Evolutionary conservation across 2,888 invertebrate species (phyloP).

Genomic region (Galeruca laticollis): DNA sequence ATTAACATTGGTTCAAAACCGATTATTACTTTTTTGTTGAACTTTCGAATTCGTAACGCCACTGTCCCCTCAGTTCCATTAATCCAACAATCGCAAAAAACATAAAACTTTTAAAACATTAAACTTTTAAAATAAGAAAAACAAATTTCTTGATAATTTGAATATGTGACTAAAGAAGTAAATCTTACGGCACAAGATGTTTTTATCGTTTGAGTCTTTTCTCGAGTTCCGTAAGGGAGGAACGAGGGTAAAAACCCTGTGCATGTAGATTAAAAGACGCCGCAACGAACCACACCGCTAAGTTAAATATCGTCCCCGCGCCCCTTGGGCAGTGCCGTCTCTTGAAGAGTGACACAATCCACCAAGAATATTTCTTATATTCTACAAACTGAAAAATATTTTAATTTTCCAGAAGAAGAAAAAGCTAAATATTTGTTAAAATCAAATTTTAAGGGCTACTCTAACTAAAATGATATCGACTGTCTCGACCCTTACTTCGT

Average conservation of each 20-base stretch:
- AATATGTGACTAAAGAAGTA: constrained; percentile 68
- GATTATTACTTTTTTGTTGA: not conserved
- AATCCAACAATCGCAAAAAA: constrained; percentile 49
- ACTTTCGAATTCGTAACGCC: constrained; percentile 14
- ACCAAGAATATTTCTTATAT: too few relatives aligned
- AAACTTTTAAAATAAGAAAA: constrained; percentile 66
- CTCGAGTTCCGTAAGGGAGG: constrained; percentile 62
- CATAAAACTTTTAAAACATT: constrained; percentile 59
- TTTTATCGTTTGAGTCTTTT: constrained; percentile 66
- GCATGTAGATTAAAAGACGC: constrained; percentile 68
- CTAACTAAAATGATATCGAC: too few relatives aligned
- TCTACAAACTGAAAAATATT: too few relatives aligned
- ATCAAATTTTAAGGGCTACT: too few relatives aligned
- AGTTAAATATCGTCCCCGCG: constrained; percentile 66
- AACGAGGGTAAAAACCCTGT: constrained; percentile 65
- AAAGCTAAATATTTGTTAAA: too few relatives aligned
- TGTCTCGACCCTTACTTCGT: too few relatives aligned
- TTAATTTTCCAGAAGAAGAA: too few relatives aligned
- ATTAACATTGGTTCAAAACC: not conserved
- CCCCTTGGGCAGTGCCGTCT: constrained; percentile 41
- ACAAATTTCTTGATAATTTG: constrained; percentile 70
- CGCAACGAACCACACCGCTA: constrained; percentile 60
- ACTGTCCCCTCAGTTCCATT: constrained; percentile 42
- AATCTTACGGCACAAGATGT: constrained; percentile 69
- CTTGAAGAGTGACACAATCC: constrained; percentile 39